A percentile compares a stretch with the other conserved stretches of the same genome.
Conservation (phyloP, 2,113 vertebrate genomes). For the Smithornis capensis region DNA sequence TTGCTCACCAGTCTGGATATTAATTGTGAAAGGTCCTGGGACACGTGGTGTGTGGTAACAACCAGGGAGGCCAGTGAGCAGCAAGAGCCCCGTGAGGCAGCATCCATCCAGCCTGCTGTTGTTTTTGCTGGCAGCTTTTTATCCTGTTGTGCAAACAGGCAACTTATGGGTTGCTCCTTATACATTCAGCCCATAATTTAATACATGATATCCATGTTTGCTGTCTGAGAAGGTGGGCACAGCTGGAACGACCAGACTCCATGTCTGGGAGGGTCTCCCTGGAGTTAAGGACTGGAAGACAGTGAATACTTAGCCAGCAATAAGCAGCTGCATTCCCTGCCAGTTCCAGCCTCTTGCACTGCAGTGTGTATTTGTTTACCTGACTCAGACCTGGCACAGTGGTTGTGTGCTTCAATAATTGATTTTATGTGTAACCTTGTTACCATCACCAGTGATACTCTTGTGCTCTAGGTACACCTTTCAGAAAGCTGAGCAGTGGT, state of each 20-base stretch:
- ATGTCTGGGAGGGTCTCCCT: not conserved
- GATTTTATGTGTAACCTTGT: not conserved
- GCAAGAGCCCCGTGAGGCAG: not conserved
- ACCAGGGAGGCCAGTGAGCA: not conserved
- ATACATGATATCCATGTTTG: not conserved
- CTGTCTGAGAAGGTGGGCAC: not conserved
- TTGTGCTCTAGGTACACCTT: not conserved
- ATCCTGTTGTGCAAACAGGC: not conserved
- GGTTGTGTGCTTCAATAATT: not conserved
- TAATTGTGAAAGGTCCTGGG: not conserved
- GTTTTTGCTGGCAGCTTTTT: not conserved
- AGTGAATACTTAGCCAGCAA: not conserved
- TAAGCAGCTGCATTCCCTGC: not conserved
- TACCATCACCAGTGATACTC: fast-evolving
- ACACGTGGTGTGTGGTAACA: not conserved
- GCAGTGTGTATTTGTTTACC: fast-evolving
- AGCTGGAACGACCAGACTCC: not conserved
- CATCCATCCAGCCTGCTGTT: not conserved
- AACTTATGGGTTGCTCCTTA: not conserved
- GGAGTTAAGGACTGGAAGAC: not conserved
- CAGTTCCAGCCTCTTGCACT: not conserved
- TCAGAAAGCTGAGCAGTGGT: not conserved
- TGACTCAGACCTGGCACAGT: not conserved
- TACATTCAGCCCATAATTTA: not conserved
- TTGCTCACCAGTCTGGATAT: not conserved